Conservation (phyloP, 2,888 invertebrate species). For the Cacoxenus indagator region DNA sequence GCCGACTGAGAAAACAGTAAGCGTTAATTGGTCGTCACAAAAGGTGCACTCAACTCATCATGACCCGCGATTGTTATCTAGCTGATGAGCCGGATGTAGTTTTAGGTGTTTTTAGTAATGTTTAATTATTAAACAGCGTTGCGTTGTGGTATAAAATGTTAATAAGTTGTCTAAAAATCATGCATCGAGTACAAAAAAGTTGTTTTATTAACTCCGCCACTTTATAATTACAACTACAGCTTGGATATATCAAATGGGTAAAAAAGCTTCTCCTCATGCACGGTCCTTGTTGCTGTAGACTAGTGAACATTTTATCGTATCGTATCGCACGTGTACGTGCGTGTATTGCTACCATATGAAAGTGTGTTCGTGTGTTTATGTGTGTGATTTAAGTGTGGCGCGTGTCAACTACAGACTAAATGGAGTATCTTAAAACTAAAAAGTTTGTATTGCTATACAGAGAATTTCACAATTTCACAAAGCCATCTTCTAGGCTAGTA, state of each 20-base stretch:
- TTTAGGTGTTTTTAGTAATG: neutral
- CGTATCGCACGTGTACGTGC: constrained; percentile 29
- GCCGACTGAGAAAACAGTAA: neutral
- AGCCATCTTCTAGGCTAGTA: constrained; percentile 56
- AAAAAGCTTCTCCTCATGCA: constrained; percentile 16
- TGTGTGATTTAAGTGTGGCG: constrained; percentile 17
- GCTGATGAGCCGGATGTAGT: neutral
- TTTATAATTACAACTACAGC: neutral
- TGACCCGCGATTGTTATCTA: neutral
- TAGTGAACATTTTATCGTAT: constrained; percentile 39
- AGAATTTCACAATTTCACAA: constrained; percentile 58
- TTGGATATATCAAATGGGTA: constrained; percentile 25
- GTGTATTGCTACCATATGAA: neutral
- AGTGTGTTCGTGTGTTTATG: neutral
- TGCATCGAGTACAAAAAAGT: neutral
- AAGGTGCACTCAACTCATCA: neutral
- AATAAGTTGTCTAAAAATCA: too few relatives aligned
- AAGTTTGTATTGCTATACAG: constrained; percentile 40
- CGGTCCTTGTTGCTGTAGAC: constrained; percentile 13
- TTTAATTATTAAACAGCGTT: neutral
- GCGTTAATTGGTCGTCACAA: neutral
- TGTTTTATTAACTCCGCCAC: neutral
- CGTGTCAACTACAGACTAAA: constrained; percentile 10
- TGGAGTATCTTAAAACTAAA: neutral
- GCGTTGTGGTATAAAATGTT: neutral